Conservation (phyloP, 2,113 vertebrate genomes). For the Pyxicephalus adspersus region DNA sequence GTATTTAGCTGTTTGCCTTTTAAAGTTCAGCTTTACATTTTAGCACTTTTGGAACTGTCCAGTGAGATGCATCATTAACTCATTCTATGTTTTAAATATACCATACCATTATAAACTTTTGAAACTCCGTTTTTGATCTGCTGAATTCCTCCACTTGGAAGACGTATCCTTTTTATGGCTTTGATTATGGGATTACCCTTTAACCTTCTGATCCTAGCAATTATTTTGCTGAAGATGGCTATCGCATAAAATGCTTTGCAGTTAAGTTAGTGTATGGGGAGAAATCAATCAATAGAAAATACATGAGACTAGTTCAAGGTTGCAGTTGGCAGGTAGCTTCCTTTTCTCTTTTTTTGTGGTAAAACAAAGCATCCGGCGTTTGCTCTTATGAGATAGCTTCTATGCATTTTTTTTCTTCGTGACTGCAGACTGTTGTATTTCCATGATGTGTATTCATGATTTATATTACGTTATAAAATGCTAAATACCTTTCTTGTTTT, state of each 20-base stretch:
- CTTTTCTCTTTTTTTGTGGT: neutral
- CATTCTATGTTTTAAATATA: neutral
- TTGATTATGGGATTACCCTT: conserved; percentile 10
- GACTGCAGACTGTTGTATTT: too few species aligned
- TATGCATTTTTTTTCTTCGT: too few species aligned
- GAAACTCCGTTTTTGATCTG: neutral
- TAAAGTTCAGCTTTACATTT: too few species aligned
- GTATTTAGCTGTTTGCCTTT: too few species aligned
- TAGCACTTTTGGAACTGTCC: too few species aligned
- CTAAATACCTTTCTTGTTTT: too few species aligned
- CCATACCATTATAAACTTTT: neutral
- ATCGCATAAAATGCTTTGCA: neutral
- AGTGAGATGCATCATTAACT: too few species aligned
- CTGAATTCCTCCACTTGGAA: neutral
- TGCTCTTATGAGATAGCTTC: too few species aligned
- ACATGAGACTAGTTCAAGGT: neutral
- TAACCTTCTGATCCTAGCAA: neutral
- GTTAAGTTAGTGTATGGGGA: neutral
- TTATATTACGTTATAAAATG: too few species aligned
- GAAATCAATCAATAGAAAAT: neutral
- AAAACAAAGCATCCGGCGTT: neutral
- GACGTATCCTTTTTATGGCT: neutral
- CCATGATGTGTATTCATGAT: too few species aligned
- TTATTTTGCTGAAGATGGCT: conserved; percentile 4
- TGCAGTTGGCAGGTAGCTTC: neutral